phyloP scores from a whole-genome alignment of 2,888 invertebrate genomes.

The Cactoblastis cactorum region DNA sequence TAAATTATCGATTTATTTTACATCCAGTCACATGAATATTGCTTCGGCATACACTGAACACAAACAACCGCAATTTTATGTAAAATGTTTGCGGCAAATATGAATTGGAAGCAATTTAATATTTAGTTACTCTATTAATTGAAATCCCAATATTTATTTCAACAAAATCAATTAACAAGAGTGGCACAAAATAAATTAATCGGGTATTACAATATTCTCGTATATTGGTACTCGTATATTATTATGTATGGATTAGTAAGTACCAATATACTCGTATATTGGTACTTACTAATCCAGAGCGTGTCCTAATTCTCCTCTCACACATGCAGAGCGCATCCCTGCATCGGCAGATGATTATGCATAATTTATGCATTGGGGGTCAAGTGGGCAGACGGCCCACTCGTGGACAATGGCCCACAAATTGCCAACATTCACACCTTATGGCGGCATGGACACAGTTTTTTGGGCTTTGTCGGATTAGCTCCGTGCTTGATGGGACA shows the following conservation, averaged over 20 bases:
- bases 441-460: constrained; percentile 54
- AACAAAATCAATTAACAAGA: too few relatives aligned
- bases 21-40: too few relatives aligned
- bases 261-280: not conserved
- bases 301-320: constrained; percentile 9
- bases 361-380: constrained; percentile 74
- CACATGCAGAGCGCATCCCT: constrained; percentile 18
- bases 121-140: too few relatives aligned
- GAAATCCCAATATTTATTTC: too few relatives aligned
- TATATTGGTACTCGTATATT: not conserved
- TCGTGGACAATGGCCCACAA: constrained; percentile 51
- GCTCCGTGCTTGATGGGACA: constrained; percentile 42
- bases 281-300: not conserved
- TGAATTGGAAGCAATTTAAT: too few relatives aligned
- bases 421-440: constrained; percentile 65
- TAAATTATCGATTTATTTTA: too few relatives aligned
- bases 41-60: too few relatives aligned
- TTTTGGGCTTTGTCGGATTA: constrained; percentile 32
- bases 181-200: too few relatives aligned
- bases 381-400: constrained; percentile 56
- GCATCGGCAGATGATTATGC: constrained; percentile 63
- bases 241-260: too few relatives aligned
- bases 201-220: too few relatives aligned
- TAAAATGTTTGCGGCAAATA: too few relatives aligned
- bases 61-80: too few relatives aligned